Evolutionary conservation across 1,140 invertebrate genomes (phyloP), one percentile per base, ranked within the genome.

Genomic region (Micrasema longulum): DNA sequence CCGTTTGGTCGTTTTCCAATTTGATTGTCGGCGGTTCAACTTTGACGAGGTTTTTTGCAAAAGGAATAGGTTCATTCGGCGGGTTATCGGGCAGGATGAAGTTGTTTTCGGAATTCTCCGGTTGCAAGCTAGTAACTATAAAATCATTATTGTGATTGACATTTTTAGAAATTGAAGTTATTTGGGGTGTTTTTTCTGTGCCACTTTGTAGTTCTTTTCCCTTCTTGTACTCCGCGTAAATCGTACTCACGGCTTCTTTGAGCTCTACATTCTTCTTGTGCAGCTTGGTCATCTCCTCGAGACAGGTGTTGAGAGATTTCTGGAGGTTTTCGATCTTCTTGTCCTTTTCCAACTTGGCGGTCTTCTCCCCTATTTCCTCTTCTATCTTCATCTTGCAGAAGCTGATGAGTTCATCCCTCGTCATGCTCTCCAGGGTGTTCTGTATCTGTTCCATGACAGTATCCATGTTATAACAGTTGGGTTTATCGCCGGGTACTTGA

Each of bases 361-460:
- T 20, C 38, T 12, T 60, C 14, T 14, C 16, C n/a, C 1, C 16
- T 6, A 60, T 22, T 20, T 60, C 55, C 22, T 60, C 16, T 38
- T 60, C 36, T 41, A 60, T 41, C 10, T 38, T 60, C 5, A 38
- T 18, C 22, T 60, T 60, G 36, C 36, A 60, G 35, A 60, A 60
- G 9, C 12, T 12, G 9, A 41, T 20, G 5, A 60, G 16, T 22
- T 60, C 55, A 0, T 18, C 18, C 1, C 7, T 38, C 1, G 55
- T 38, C 55, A 60, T 38, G 7, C 16, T 60, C 1, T 41, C 14
- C 9, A 60, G 36, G 16, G 16, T 60, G 11, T 14, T 38, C 14
- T 60, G 16, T 12, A 60, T 60, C 36, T 60, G 36, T 9, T 41
- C 52, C 52, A 55, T 36, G 0, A 55, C 52, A 4, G 26, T 31